Evolutionary conservation across 2,888 invertebrate genomes (phyloP).

Genomic region (Cerceris ruficornis): DNA sequence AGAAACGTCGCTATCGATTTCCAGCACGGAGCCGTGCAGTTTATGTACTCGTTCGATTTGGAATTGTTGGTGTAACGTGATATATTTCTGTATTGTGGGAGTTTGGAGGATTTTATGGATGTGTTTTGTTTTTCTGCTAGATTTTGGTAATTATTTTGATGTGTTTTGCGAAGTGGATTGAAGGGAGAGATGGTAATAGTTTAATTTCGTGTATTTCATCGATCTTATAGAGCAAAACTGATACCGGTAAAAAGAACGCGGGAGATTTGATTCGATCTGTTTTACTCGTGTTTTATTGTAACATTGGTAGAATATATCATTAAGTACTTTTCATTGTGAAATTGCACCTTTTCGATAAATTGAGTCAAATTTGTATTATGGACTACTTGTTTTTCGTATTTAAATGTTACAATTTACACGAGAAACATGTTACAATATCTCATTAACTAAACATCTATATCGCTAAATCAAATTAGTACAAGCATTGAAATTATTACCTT

Average conservation of each 20-base stretch:
- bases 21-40: slow-evolving; percentile 13
- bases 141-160: not conserved
- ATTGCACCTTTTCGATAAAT: not conserved
- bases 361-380: not conserved
- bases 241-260: not conserved
- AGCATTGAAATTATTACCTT: slow-evolving; percentile 12
- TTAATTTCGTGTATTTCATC: too few species aligned
- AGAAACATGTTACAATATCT: too few species aligned
- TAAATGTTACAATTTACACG: too few species aligned
- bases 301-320: not conserved
- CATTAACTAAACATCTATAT: not conserved
- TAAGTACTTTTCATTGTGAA: not conserved
- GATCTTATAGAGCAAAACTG: too few species aligned
- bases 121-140: not conserved
- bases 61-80: slow-evolving; percentile 4
- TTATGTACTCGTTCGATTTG: slow-evolving; percentile 17
- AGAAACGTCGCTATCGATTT: slow-evolving; percentile 40
- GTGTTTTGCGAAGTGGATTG: not conserved
- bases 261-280: not conserved
- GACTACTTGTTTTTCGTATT: too few species aligned
- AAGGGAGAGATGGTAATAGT: not conserved
- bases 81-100: not conserved
- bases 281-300: not conserved
- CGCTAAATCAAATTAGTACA: not conserved
- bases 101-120: too few species aligned